These are phyloP conservation scores for Centruroides vittatus DNA, from an alignment of 1,140 invertebrate species.

Conservation along the genomic window DNA sequence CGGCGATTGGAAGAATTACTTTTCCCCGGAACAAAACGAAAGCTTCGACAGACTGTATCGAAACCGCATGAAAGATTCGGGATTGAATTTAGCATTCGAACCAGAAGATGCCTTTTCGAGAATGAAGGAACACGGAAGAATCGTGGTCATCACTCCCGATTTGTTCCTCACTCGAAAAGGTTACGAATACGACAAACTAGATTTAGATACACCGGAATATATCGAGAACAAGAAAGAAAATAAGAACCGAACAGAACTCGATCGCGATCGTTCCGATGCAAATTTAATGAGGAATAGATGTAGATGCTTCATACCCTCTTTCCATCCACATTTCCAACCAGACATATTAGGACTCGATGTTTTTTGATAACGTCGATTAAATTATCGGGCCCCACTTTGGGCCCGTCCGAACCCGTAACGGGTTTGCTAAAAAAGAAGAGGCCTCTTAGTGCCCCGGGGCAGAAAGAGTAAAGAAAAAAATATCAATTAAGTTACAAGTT, in stretches of 20 bases:
- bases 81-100: conserved; percentile 6
- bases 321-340: neutral
- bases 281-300: neutral
- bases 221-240: neutral
- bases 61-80: neutral
- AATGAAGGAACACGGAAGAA: conserved; percentile 4
- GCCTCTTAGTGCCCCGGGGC: no score
- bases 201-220: neutral
- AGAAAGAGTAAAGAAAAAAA: no score
- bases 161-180: no score
- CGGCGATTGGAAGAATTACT: conserved; percentile 70
- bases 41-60: conserved; percentile 44
- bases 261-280: neutral
- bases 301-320: neutral
- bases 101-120: conserved; percentile 3
- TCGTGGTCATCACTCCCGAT: conserved; percentile 6
- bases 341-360: neutral
- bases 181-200: neutral
- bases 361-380: neutral
- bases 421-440: no score
- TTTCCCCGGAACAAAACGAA: conserved; percentile 42
- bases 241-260: neutral
- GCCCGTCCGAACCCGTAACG: no score
- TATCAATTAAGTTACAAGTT: no score
- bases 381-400: no score